Conservation (phyloP, 2,888 invertebrate genomes). For the Capitulum mitella region DNA sequence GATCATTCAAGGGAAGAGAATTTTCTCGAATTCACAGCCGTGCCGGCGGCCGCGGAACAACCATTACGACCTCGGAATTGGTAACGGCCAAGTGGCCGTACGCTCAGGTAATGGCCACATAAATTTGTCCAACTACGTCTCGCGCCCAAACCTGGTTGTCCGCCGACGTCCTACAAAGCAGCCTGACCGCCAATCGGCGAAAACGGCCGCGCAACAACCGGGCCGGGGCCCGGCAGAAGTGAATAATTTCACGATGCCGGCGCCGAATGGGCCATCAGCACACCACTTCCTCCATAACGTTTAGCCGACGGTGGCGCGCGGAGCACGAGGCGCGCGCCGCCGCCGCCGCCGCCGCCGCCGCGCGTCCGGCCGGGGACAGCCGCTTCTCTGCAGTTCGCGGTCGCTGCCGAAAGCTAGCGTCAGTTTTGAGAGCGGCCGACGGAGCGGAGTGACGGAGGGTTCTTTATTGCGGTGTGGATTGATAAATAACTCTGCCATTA, state of each 20-base stretch:
- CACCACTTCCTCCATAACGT: not conserved
- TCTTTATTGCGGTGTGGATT: constrained; percentile 7
- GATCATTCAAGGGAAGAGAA: not conserved
- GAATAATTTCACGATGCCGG: not conserved
- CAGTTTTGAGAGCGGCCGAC: not conserved
- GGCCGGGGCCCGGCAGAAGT: not conserved
- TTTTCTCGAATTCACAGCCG: not conserved
- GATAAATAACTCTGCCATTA: constrained; percentile 17
- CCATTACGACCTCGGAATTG: not conserved
- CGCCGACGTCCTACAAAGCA: not conserved
- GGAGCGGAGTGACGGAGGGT: not conserved
- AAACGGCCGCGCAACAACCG: not conserved
- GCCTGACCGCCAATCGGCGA: not conserved
- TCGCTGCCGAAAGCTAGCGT: not conserved
- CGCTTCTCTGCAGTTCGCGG: not conserved
- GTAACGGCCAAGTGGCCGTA: not conserved
- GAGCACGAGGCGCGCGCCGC: not conserved
- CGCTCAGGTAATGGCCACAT: not conserved
- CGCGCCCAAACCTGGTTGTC: not conserved
- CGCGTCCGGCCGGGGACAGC: not conserved
- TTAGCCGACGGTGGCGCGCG: not conserved
- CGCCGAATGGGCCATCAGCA: not conserved
- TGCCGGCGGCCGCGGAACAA: not conserved
- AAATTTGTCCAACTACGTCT: not conserved
- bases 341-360: not conserved